A percentile compares a stretch with the other conserved stretches of the same genome.
Evolutionary conservation across 37 sponge, comb jelly and placozoan species (phyloP).

Genomic region (Mnemiopsis leidyi): DNA sequence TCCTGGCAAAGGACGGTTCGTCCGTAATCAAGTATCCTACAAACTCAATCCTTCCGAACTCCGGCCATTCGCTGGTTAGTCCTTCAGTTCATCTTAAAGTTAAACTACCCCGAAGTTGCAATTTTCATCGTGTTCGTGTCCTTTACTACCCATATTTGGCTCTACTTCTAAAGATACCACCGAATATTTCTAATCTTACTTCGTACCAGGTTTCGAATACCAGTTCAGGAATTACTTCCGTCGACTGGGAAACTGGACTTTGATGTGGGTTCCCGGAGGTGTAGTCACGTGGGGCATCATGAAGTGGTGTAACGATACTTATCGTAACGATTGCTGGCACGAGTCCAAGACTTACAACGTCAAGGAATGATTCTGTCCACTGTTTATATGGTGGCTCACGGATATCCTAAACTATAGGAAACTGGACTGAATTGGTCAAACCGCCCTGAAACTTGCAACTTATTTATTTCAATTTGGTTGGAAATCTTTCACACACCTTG

Average conservation of each 20-base stretch:
- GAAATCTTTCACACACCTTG: too few species aligned
- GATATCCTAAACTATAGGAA: too few species aligned
- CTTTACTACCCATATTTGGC: too few species aligned
- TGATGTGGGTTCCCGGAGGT: neutral
- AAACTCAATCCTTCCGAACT: neutral
- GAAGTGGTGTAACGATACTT: neutral
- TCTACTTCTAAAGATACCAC: neutral
- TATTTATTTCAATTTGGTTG: too few species aligned
- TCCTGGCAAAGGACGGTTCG: conserved; percentile 25
- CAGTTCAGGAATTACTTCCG: conserved; percentile 59
- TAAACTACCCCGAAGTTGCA: neutral
- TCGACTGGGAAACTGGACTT: neutral
- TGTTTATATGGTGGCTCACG: too few species aligned
- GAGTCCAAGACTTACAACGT: conserved; percentile 56
- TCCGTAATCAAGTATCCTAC: neutral
- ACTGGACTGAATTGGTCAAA: too few species aligned
- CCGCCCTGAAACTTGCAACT: too few species aligned
- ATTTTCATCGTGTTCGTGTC: neutral
- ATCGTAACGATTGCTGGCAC: neutral
- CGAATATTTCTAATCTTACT: neutral
- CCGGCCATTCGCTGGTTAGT: conserved; percentile 56
- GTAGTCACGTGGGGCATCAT: conserved; percentile 3
- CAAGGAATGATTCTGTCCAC: neutral
- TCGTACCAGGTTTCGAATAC: conserved; percentile 14
- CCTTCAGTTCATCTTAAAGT: neutral